Evolutionary conservation across 2,797 vertebrate species (phyloP).

Genomic region (Nannoperca australis): DNA sequence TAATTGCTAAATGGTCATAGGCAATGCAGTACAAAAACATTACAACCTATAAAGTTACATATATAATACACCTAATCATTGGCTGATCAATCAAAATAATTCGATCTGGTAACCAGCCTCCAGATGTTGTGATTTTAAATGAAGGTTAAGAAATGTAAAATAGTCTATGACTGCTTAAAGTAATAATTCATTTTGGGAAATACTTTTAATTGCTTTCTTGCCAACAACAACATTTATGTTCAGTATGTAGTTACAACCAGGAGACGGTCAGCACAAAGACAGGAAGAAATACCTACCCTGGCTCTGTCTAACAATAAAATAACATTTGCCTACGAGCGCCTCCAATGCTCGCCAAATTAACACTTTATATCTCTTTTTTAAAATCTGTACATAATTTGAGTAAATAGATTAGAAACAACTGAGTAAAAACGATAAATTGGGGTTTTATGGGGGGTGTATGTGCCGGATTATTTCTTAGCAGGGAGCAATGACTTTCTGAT

Average conservation of each 20-base stretch:
- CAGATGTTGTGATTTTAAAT: not conserved
- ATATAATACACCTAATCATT: constrained; percentile 16
- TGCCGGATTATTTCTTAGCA: no score
- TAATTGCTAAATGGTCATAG: constrained; percentile 4
- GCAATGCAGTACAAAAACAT: constrained; percentile 1
- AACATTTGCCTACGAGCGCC: not conserved
- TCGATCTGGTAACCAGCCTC: not conserved
- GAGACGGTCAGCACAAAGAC: not conserved
- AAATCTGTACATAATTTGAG: no score
- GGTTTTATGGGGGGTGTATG: no score
- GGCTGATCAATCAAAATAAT: constrained; percentile 15
- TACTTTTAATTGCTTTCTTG: not conserved
- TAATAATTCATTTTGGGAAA: not conserved
- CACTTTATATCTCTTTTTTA: no score
- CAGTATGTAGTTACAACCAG: not conserved
- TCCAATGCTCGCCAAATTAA: not conserved
- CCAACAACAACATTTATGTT: no score
- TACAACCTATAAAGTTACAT: constrained; percentile 3
- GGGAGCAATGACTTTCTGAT: no score
- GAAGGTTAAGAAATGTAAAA: not conserved
- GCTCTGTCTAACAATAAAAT: not conserved
- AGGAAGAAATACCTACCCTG: not conserved
- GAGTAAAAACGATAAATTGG: no score
- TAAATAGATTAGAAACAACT: no score
- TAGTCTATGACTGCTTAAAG: no score